Evolutionary conservation across 2,888 invertebrate genomes (phyloP), one percentile per base, ranked within the genome.

Genomic region (Pachydiplax longipennis): DNA sequence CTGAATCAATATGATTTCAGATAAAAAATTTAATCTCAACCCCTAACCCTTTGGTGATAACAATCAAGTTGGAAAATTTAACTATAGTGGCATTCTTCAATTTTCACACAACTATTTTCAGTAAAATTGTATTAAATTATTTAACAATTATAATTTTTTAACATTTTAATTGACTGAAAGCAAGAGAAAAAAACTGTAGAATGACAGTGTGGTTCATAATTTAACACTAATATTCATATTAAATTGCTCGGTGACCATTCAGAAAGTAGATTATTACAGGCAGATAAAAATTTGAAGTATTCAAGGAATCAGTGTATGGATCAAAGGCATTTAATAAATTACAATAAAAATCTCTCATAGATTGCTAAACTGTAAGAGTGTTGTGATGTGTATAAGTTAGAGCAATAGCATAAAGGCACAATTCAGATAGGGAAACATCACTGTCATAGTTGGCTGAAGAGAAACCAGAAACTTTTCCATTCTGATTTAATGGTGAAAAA

Each of bases 231-330:
- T 53, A 53, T 31, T 4, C 53, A 53, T 15, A 87, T 8, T 31
- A 37, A 58, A 58, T 61, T 87, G 87, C 87, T 87, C 87, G 61
- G 35, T 87, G 87, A 87, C 87, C 87, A 87, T 87, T 87, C 61
- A 37, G 31, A 12, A 65, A 53, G 35, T 61, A 61, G 61, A 87
- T 31, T 22, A 22, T n/a, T 13, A 65, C 8, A n/a, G 65, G 53
- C 58, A 40, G 2, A 18, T 87, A 31, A 40, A 22, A 87, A 53
- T 37, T 87, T 53, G 61, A 35, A 61, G 12, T 15, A 61, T 35
- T 58, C 65, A 61, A 87, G 61, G 25, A 87, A 61, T 61, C 61
- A 53, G 3, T 18, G 35, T 37, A 87, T 37, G 61, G 25, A 82
- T 3, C 48, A 25, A 53, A 87, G 37, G n/a, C n/a, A 25, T 87